A percentile compares a stretch with the other conserved stretches of the same genome.
Conservation (phyloP, 2,113 vertebrate genomes). For the Passer domesticus region DNA sequence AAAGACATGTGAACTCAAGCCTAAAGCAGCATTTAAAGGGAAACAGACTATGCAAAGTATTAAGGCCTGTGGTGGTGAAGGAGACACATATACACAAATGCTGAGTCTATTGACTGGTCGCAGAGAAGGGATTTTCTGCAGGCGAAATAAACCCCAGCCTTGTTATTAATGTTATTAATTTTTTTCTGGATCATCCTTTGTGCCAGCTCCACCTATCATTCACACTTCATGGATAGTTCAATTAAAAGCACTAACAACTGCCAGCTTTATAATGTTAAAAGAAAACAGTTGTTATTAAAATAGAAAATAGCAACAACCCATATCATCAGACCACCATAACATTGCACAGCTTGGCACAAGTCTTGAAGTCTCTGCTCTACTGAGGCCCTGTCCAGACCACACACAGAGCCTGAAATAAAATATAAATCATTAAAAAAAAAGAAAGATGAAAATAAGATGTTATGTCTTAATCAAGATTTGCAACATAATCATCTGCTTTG, state of each 20-base stretch:
- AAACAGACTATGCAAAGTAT: slow-evolving; percentile 48
- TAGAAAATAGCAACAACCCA: slow-evolving; percentile 67
- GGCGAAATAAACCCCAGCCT: not conserved
- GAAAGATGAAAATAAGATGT: slow-evolving; percentile 52
- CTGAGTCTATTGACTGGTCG: slow-evolving; percentile 1
- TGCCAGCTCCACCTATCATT: slow-evolving; percentile 54
- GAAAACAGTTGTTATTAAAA: slow-evolving; percentile 75
- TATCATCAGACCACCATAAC: slow-evolving; percentile 75
- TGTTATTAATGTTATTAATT: slow-evolving; percentile 42
- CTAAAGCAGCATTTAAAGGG: slow-evolving; percentile 56
- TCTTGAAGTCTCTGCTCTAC: slow-evolving; percentile 61
- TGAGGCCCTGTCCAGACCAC: slow-evolving; percentile 76
- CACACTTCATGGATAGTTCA: slow-evolving; percentile 48
- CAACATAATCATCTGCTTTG: not conserved
- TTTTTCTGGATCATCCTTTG: slow-evolving; percentile 1
- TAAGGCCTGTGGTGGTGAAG: slow-evolving; percentile 14
- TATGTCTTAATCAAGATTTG: slow-evolving; percentile 55
- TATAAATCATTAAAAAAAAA: slow-evolving; percentile 32
- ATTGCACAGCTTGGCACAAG: slow-evolving; percentile 71
- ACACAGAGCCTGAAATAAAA: slow-evolving; percentile 71
- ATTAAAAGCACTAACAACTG: slow-evolving; percentile 58
- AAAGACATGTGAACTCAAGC: slow-evolving; percentile 62
- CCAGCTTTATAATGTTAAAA: slow-evolving; percentile 58
- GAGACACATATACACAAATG: slow-evolving; percentile 15
- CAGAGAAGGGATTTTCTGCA: not conserved